phyloP scores from a whole-genome alignment of 2,888 invertebrate genomes.

The Sinhomidia bicolor region DNA sequence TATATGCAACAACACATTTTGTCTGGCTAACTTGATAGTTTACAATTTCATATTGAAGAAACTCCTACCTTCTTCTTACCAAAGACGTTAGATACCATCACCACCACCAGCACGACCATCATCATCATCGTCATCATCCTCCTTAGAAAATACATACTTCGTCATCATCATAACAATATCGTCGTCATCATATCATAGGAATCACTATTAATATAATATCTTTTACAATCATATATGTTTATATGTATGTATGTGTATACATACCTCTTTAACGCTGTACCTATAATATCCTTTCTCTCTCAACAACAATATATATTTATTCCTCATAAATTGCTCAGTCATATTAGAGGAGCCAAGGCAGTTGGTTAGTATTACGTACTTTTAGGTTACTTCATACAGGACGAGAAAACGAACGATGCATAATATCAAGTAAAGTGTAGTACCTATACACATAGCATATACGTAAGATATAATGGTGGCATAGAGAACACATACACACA shows the following conservation, averaged over 20 bases:
- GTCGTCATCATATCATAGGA: conserved; percentile 42
- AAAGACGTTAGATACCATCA: conserved; percentile 18
- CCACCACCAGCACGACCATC: conserved; percentile 15
- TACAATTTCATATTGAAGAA: too few relatives aligned
- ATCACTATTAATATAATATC: conserved; percentile 4
- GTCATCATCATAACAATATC: conserved; percentile 60
- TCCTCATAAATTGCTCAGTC: conserved; percentile 66
- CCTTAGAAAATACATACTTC: conserved; percentile 28
- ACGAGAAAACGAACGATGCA: conserved; percentile 1
- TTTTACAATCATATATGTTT: neutral
- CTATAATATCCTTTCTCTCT: conserved; percentile 56
- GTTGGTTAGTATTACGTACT: conserved; percentile 53
- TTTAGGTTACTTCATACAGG: conserved; percentile 44
- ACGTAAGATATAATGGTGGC: neutral
- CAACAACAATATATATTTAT: conserved; percentile 6
- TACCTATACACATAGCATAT: neutral
- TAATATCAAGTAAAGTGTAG: too few relatives aligned
- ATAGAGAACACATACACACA: conserved; percentile 12
- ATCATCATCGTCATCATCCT: neutral
- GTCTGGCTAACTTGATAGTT: neutral
- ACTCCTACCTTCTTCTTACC: neutral
- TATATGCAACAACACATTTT: conserved; percentile 54
- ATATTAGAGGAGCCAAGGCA: conserved; percentile 41
- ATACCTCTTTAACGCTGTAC: too few relatives aligned
- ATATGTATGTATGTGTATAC: neutral